A percentile compares a stretch with the other conserved stretches of the same genome.
Evolutionary conservation across 2,888 invertebrate species (phyloP).

Genomic region (Cataglyphis livida): DNA sequence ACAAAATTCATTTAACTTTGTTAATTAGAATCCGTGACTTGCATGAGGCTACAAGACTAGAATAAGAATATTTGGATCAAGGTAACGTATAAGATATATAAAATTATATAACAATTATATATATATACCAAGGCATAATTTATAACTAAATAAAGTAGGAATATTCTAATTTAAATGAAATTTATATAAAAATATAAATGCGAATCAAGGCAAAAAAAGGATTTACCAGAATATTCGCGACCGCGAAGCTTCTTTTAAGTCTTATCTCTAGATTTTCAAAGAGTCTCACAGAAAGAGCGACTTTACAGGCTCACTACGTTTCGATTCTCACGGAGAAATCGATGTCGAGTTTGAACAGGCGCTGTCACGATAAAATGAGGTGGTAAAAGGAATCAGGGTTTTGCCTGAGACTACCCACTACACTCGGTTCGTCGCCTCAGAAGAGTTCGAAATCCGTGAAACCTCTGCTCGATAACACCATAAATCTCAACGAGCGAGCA

Average conservation of each 20-base stretch:
- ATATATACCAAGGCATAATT: background rate
- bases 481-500: conserved; percentile 63
- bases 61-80: background rate
- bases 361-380: conserved; percentile 64
- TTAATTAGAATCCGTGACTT: background rate
- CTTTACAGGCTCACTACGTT: conserved; percentile 42
- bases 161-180: background rate
- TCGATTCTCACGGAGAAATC: conserved; percentile 64
- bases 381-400: conserved; percentile 69
- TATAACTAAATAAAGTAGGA: background rate
- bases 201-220: background rate
- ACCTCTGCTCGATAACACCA: conserved; percentile 73
- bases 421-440: conserved; percentile 57
- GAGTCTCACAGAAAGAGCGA: background rate
- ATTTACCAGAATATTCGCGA: background rate
- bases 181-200: background rate
- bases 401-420: conserved; percentile 48
- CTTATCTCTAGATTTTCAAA: conserved; percentile 19
- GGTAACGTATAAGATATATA: background rate
- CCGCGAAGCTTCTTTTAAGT: background rate
- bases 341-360: conserved; percentile 61
- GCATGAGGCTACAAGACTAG: background rate
- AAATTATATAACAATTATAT: too few relatives aligned
- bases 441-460: conserved; percentile 69
- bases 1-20: background rate